Percentiles rank a stretch among this genome's conserved stretches.
These are phyloP conservation scores for Ylistrum balloti DNA, from an alignment of 1,140 invertebrate species.

Conservation along the genomic window DNA sequence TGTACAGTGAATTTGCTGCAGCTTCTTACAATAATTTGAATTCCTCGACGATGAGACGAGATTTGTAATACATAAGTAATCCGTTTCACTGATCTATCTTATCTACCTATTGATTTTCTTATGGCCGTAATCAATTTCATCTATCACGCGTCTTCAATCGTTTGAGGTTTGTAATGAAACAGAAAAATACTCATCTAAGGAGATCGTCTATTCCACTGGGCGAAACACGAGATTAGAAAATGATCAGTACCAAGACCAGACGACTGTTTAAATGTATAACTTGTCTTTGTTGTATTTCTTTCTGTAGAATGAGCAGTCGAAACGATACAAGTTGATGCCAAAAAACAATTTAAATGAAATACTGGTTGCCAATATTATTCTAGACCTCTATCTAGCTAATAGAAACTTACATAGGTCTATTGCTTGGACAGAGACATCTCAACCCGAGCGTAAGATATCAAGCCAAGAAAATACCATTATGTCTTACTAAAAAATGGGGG, in stretches of 20 bases:
- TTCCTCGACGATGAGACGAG: not conserved
- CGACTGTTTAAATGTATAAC: not conserved
- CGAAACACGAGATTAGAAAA: not conserved
- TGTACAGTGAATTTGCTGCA: too few species aligned
- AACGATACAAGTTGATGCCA: too few species aligned
- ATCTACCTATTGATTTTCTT: not conserved
- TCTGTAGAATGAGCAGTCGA: too few species aligned
- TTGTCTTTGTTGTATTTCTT: too few species aligned
- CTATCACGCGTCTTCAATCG: not conserved
- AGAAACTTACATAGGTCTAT: too few species aligned
- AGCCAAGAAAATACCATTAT: too few species aligned
- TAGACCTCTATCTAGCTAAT: too few species aligned
- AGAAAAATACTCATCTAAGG: not conserved
- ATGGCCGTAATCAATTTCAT: not conserved
- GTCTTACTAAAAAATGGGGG: too few species aligned
- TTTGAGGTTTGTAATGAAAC: not conserved
- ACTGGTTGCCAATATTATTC: too few species aligned
- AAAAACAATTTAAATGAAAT: too few species aligned
- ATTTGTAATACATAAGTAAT: not conserved
- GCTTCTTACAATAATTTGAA: not conserved
- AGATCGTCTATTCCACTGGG: not conserved
- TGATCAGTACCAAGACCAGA: not conserved
- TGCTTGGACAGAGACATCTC: too few species aligned
- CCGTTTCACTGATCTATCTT: not conserved
- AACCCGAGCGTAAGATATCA: too few species aligned